Evolutionary conservation across 2,888 invertebrate species (phyloP), one percentile per base, ranked within the genome.

Genomic region (Leptopilina drosophilae): DNA sequence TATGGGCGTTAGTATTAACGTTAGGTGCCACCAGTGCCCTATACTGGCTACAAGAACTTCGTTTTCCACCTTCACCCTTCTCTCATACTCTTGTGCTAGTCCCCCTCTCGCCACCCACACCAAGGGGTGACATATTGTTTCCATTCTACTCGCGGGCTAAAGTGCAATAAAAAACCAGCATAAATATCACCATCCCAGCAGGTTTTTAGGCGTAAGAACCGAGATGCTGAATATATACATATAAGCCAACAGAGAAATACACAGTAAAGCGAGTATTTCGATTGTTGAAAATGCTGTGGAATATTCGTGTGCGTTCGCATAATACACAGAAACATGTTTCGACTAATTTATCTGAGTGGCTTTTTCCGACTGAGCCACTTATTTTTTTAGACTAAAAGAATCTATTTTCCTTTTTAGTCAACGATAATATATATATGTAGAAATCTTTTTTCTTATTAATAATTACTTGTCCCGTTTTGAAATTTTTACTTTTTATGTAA

Each of bases 341-440:
- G 87, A 88, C 89, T 91, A 90, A 91, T 91, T 91, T 91, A 89
- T 89, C 90, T 90, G 90, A 91, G 91, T 90, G 90, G 90, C 90
- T 91, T 91, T 91, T 90, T 90, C 86, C 86, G 86, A 82, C 75
- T 56, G 77, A 82, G 77, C 80, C 79, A 81, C 78, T 81, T 33
- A 33, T 33, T 33, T 33, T 20, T 33, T 33, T 33, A 33, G 33
- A 33, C 33, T 33, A 33, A 33, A 33, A 33, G 33, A 33, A 33
- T 33, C 33, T 33, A 2, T 33, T 33, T 33, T 33, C 33, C 5
- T 33, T 33, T 33, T 33, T 33, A 33, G 33, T 62, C 4, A 20
- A 59, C 7, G 15, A 15, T 20, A 20, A 20, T 20, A 20, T 20
- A 20, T 20, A 20, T 59, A 7, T 59, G 5, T 2, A 33, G 33